A percentile compares a stretch with the other conserved stretches of the same genome.
Conservation (phyloP, 2,797 vertebrate species). For the Dicrostonyx torquatus region DNA sequence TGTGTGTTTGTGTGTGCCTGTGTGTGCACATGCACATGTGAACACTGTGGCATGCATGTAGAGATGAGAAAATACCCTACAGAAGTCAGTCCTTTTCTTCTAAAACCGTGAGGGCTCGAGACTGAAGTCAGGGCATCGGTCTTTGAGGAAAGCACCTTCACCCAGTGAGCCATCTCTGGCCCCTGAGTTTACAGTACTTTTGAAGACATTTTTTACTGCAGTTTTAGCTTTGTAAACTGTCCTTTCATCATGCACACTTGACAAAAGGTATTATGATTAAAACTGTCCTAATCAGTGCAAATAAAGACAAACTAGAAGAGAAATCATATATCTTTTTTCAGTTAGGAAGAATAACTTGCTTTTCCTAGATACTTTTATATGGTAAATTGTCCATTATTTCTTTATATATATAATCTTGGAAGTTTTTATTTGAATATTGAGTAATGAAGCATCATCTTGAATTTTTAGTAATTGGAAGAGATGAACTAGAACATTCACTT, state of each 20-base stretch:
- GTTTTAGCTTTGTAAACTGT: neutral
- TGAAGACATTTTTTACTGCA: neutral
- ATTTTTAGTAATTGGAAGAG: constrained; percentile 32
- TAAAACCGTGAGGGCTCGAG: too few relatives aligned
- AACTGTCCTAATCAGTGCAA: neutral
- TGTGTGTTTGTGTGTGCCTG: too few relatives aligned
- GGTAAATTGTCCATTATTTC: constrained; percentile 2
- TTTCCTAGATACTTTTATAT: neutral
- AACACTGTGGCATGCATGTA: neutral
- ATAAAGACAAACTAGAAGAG: neutral
- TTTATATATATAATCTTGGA: neutral
- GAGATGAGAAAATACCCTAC: too few relatives aligned
- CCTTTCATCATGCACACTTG: neutral
- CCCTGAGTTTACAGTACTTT: neutral
- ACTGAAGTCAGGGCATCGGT: neutral
- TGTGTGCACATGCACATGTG: neutral
- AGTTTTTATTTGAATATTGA: constrained; percentile 35
- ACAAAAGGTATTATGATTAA: neutral
- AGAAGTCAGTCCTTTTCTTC: neutral
- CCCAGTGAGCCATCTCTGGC: neutral
- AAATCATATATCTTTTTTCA: neutral
- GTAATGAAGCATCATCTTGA: neutral
- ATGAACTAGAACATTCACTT: neutral
- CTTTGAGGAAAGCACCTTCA: neutral
- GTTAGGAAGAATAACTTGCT: neutral